A percentile compares a stretch with the other conserved stretches of the same genome.
Evolutionary conservation across 2,797 vertebrate species (phyloP).

Genomic region (Semaprochilodus insignis): DNA sequence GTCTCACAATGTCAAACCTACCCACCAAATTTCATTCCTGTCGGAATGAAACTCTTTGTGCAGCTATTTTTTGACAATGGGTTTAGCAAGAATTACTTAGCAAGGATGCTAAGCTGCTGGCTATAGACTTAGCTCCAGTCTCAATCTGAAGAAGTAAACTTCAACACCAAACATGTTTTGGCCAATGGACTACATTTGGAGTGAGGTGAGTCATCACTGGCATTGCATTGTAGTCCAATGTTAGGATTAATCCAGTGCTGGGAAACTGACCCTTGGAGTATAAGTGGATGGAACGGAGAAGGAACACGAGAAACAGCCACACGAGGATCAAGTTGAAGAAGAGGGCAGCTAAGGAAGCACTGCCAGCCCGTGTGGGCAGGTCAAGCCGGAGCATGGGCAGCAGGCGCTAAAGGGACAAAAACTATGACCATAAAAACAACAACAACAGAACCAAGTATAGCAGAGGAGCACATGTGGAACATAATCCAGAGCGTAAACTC

Average conservation of each 20-base stretch:
- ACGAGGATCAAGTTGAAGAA: constrained; percentile 11
- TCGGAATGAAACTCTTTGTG: no score
- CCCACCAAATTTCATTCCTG: no score
- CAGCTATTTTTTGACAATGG: no score
- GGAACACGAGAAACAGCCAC: neutral
- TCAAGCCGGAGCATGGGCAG: constrained; percentile 27
- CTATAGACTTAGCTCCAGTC: no score
- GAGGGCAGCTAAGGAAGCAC: neutral
- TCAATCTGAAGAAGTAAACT: no score
- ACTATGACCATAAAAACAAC: constrained; percentile 24
- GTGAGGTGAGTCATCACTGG: neutral
- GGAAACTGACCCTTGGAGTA: neutral
- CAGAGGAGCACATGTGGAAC: constrained; percentile 37
- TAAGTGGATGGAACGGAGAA: neutral
- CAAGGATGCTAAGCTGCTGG: no score
- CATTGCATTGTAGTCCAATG: neutral
- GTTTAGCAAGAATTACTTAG: no score
- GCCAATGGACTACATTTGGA: no score
- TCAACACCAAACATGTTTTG: no score
- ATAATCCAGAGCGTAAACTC: constrained; percentile 30
- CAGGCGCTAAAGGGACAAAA: constrained; percentile 20
- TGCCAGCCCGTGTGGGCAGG: constrained; percentile 11
- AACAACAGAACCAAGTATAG: constrained; percentile 1
- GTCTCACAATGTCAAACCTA: no score
- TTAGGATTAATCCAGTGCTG: neutral